Evolutionary conservation across 1,140 invertebrate genomes (phyloP), one percentile per base, ranked within the genome.

Genomic region (Streblospio benedicti): DNA sequence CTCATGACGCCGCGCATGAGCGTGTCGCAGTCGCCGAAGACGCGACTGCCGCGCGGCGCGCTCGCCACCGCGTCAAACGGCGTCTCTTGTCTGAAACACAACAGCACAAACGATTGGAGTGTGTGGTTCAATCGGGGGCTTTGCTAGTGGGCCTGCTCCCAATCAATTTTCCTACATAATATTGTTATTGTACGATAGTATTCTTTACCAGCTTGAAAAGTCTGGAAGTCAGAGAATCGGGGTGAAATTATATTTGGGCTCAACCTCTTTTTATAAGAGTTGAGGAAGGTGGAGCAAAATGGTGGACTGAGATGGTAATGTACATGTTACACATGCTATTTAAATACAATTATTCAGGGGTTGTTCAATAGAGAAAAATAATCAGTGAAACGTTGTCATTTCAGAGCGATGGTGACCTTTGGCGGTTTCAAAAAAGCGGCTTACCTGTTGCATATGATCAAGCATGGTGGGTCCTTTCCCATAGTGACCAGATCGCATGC

Each of bases 381-480:
- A 1, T n/a, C 5, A 2, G 31, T 54, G 31, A 25, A 4, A n/a
- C 12, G n/a, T 3, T 33, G 31, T 32, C 35, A 1, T n/a, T 57
- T 44, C 23, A 4, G 12, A 18, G 35, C 18, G 9, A 25, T 1
- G 14, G 18, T 44, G 4, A 20, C 4, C n/a, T 2, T 45, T 12
- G 12, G 25, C 33, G 16, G 9, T 45, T 14, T 14, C 14, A 31
- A 5, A 5, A 16, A 6, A 43, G 12, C 9, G 12, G 20, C 45
- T 52, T 5, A 74, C 72, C 72, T 74, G 63, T 74, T 74, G 59
- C 72, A 74, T 38, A 74, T 71, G 30, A 71, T 65, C 43, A 72
- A 57, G 54, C 50, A 60, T 9, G 64, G 50, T 30, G 61, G 64
- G 14, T 67, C 52, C 31, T 60, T 65, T 1, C 63, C 66, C 47